Conservation (phyloP, 2,888 invertebrate genomes). For the Ormyrus rosae region DNA sequence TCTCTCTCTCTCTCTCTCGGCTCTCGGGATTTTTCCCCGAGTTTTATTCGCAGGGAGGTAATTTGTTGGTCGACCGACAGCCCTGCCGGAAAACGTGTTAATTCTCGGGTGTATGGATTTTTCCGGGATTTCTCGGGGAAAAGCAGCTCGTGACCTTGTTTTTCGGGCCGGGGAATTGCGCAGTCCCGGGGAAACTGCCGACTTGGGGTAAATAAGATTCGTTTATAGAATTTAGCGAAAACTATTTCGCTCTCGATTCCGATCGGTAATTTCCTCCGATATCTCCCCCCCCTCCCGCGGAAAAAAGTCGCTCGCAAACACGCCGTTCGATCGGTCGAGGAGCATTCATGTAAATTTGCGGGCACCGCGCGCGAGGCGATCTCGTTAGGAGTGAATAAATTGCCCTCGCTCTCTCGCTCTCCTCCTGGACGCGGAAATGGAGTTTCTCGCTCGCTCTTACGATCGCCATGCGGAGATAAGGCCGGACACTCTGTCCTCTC, state of each 20-base stretch:
- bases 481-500: slow-evolving; percentile 63
- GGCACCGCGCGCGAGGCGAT: slow-evolving; percentile 60
- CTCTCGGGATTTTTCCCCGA: slow-evolving; percentile 4
- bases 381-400: slow-evolving; percentile 72
- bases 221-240: no score
- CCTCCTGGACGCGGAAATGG: slow-evolving; percentile 73
- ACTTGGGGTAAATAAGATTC: no score
- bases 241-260: no score
- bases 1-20: neutral
- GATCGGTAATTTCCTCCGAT: neutral
- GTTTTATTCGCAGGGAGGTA: slow-evolving; percentile 24
- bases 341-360: slow-evolving; percentile 68
- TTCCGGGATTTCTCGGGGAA: neutral
- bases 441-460: slow-evolving; percentile 70
- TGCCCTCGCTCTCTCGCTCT: slow-evolving; percentile 55
- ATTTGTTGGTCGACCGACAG: slow-evolving; percentile 14
- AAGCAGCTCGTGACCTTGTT: no score
- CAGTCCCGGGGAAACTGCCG: no score
- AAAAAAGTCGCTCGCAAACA: slow-evolving; percentile 43
- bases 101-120: slow-evolving; percentile 14
- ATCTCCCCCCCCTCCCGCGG: slow-evolving; percentile 10
- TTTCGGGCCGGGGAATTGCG: no score
- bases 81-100: slow-evolving; percentile 9
- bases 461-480: slow-evolving; percentile 74
- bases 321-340: slow-evolving; percentile 60